phyloP scores from a whole-genome alignment of 2,113 vertebrate species.

The Tauraco erythrolophus region DNA sequence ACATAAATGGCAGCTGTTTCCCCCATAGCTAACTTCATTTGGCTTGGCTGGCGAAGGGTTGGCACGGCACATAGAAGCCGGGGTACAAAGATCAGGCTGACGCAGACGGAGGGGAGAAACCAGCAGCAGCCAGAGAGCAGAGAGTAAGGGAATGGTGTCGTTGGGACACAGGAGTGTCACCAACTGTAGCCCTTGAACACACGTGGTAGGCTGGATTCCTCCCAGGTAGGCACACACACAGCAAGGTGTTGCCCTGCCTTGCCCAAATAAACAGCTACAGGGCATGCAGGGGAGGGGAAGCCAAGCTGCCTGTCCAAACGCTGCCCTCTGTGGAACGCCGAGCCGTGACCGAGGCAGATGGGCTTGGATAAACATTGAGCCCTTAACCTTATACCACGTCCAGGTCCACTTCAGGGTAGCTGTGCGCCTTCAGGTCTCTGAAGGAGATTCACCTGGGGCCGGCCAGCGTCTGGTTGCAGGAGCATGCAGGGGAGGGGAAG shows the following conservation, averaged over 20 bases:
- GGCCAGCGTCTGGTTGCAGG: fast-evolving
- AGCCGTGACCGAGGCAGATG: background rate
- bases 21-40: background rate
- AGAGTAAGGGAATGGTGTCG: background rate
- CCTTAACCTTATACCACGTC: background rate
- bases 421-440: background rate
- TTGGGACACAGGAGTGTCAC: background rate
- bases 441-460: background rate
- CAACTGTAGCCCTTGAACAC: background rate
- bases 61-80: background rate
- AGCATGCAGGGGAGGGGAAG: background rate
- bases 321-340: background rate
- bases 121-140: background rate
- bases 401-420: fast-evolving
- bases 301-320: background rate
- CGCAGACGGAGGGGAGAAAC: background rate
- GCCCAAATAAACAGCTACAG: background rate
- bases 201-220: background rate
- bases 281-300: background rate
- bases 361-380: fast-evolving
- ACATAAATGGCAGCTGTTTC: background rate
- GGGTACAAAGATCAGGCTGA: background rate
- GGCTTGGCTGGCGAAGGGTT: fast-evolving
- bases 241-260: background rate
- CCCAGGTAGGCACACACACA: fast-evolving